Evolutionary conservation across 2,797 vertebrate genomes (phyloP).

Genomic region (Oreochromis grahami): DNA sequence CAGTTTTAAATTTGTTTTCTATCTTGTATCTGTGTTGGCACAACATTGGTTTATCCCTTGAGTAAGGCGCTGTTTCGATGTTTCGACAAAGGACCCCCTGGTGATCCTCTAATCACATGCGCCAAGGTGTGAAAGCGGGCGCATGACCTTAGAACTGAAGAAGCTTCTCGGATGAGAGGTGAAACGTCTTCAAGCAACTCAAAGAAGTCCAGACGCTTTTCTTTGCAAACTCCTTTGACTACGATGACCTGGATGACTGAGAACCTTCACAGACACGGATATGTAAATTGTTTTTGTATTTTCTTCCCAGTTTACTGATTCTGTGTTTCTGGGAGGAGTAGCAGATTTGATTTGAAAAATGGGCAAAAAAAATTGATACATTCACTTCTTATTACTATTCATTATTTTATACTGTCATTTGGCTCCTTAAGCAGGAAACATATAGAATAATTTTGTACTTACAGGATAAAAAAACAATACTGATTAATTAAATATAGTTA

Average conservation of each 20-base stretch:
- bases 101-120: no score
- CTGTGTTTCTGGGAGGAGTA: background rate
- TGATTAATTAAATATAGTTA: background rate
- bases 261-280: no score
- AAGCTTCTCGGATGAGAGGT: no score
- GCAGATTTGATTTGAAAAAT: background rate
- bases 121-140: no score
- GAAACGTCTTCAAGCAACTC: no score
- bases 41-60: background rate
- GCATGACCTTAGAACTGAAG: no score
- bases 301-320: background rate
- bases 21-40: background rate
- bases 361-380: background rate
- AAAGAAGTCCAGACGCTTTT: no score
- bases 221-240: no score
- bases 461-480: background rate
- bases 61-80: background rate
- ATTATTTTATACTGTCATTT: background rate
- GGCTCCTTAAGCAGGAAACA: background rate
- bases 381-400: fast-evolving
- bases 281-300: background rate
- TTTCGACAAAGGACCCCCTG: no score
- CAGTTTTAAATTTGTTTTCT: background rate
- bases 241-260: no score
- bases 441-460: background rate